Evolutionary conservation across 2,113 vertebrate genomes (phyloP), one percentile per base, ranked within the genome.

Genomic region (Geococcyx californianus): DNA sequence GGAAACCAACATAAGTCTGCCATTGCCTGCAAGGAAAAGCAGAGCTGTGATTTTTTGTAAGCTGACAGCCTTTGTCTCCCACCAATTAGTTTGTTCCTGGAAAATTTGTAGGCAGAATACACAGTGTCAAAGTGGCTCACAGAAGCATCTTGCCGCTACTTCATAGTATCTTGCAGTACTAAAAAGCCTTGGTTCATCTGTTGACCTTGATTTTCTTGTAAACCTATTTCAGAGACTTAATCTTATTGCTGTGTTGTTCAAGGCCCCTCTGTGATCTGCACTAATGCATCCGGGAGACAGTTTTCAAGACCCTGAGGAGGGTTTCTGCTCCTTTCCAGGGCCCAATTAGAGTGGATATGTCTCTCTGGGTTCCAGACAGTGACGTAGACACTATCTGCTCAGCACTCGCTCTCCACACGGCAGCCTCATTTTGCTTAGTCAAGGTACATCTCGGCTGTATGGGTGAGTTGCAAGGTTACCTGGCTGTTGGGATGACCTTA

Each of bases 401-500:
- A 69, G n/a, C 63, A 16, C 26, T 28, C 3, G 2, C 1, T 52
- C 36, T 74, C 38, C 31, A 10, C 1, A 1, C 7, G 36, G 33
- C 31, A 63, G 47, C 25, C 40, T 11, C 38, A 4, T 10, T 60
- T 67, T 34, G 40, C 20, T 56, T 19, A 70, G 31, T 24, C 25
- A 49, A 33, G 55, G 36, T 11, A 24, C 0, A 2, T 13, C 64
- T 51, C 40, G 36, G 42, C 49, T 77, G 40, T 1, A 2, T 3
- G 15, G 69, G 68, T 7, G 44, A 59, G 66, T n/a, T 38, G 45
- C 28, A 45, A 16, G 0, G 3, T 10, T 16, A 38, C 38, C 33
- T 29, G 70, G 23, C 9, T 24, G 24, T 9, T 9, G 24, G 47
- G 20, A 47, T 14, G 16, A 68, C 45, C 38, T 76, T 38, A 25